phyloP scores from a whole-genome alignment of 2,797 vertebrate genomes.

The Acanthis flammea region DNA sequence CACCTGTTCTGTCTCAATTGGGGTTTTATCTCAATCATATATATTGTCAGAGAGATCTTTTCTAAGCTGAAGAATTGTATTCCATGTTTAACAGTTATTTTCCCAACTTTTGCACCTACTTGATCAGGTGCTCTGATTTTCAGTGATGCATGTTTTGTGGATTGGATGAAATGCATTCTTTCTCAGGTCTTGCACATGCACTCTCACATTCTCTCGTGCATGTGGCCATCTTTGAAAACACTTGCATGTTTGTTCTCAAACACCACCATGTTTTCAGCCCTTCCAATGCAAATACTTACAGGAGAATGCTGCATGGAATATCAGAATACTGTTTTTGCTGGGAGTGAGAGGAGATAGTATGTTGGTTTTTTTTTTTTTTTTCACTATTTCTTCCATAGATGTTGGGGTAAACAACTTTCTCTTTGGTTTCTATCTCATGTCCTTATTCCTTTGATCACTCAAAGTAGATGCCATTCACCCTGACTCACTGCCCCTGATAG shows the following conservation, averaged over 20 bases:
- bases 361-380: neutral
- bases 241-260: neutral
- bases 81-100: neutral
- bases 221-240: neutral
- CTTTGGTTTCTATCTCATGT: neutral
- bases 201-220: accelerated
- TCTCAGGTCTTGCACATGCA: neutral
- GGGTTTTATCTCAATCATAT: neutral
- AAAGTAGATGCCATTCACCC: neutral
- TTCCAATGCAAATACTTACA: neutral
- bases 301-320: neutral
- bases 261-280: neutral
- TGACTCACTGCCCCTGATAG: neutral
- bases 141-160: neutral
- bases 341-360: neutral
- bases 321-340: neutral
- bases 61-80: neutral
- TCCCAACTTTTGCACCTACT: neutral
- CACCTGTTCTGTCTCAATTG: neutral
- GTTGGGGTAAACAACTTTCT: neutral
- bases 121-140: neutral
- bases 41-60: neutral
- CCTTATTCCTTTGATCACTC: neutral
- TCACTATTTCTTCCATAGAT: neutral
- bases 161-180: neutral